Percentiles rank a stretch among this genome's conserved stretches.
Evolutionary conservation across 2,113 vertebrate species (phyloP).

Genomic region (Pedetes capensis): DNA sequence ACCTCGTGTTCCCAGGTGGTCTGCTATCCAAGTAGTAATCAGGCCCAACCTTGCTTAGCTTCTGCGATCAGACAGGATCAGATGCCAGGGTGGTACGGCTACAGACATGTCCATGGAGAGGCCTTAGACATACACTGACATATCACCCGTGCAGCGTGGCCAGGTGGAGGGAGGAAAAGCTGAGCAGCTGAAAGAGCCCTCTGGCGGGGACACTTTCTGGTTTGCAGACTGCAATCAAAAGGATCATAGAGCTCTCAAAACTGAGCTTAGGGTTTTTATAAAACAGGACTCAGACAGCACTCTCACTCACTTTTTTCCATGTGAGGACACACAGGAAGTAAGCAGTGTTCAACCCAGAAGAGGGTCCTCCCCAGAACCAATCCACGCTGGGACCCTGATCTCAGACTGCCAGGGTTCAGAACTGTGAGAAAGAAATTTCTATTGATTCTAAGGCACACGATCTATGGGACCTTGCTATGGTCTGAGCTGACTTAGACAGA

Average conservation of each 20-base stretch:
- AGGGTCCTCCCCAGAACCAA: neutral
- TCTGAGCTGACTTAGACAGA: neutral
- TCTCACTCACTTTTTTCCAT: neutral
- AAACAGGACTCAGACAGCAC: neutral
- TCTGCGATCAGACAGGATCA: too few species aligned
- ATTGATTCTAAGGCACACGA: neutral
- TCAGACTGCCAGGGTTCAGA: neutral
- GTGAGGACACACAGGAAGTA: neutral
- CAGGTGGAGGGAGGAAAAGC: neutral
- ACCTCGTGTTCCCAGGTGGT: too few species aligned
- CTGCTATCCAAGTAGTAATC: too few species aligned
- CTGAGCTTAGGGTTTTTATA: neutral
- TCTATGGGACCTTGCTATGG: neutral
- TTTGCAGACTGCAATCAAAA: neutral
- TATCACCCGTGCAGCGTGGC: neutral
- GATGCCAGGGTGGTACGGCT: too few species aligned
- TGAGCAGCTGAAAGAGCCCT: neutral
- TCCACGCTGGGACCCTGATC: neutral
- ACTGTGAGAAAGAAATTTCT: neutral
- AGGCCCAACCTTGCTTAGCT: too few species aligned
- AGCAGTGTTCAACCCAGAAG: neutral
- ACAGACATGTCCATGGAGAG: too few species aligned
- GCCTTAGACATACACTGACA: neutral
- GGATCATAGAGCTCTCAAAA: too few species aligned
- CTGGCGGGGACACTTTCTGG: neutral